Evolutionary conservation across 1,140 invertebrate species (phyloP), one percentile per base, ranked within the genome.

Genomic region (Propsilocerus akamusi): DNA sequence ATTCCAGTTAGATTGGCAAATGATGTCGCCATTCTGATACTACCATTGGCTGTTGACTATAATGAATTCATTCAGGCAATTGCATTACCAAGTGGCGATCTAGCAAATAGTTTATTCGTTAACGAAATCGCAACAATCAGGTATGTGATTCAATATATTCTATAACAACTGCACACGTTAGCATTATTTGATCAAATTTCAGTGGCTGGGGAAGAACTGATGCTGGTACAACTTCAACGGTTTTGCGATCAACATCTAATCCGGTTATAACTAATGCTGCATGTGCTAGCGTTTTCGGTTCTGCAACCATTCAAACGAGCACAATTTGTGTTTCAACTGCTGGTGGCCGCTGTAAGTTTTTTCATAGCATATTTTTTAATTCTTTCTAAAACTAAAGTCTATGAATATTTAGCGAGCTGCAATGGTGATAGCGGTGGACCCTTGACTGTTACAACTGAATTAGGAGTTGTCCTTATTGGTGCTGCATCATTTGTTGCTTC

Each of bases 401-500:
- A 12, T 30, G 7, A 30, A 30, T 2, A 30, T 4, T 30, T 30
- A 12, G 11, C 28, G 14, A 30, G n/a, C 7, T 12, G 28, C 34
- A 20, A 41, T 17, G 34, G 34, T 20, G 34, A 41, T 17, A 20
- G 14, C 17, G 34, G 34, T 5, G 34, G 34, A 1, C n/a, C 17
- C 4, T 20, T 41, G 17, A 17, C 34, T 8, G 34, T 41, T 41
- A 14, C 34, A 41, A 4, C 14, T 20, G 34, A n/a, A n/a, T n/a
- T 20, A 20, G 34, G 34, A 1, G 34, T 7, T 5, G 4, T 7
- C n/a, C 32, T 14, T 22, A 41, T 69, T 37, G 69, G 68, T 8
- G 55, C 71, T 10, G 63, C 58, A 17, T 69, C 65, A 0, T 71
- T 68, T 51, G 62, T 59, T 3, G 55, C 60, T 2, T 2, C 10